These are phyloP conservation scores for Wasmannia auropunctata DNA, from an alignment of 1,140 invertebrate genomes.

Conservation along the genomic window DNA sequence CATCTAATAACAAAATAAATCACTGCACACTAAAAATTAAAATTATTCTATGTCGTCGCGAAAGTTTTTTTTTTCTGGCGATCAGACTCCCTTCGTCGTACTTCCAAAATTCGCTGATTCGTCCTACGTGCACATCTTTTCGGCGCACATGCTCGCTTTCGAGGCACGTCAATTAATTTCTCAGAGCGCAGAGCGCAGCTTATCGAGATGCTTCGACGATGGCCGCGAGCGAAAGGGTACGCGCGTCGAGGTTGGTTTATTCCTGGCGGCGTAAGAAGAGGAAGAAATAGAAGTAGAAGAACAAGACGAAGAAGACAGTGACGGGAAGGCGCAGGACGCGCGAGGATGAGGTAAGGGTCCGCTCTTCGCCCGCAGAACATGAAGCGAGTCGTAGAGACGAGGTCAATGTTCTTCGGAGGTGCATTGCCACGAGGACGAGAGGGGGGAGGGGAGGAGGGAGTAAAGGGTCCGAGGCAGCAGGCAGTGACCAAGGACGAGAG, in stretches of 20 bases:
- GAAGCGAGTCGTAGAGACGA: constrained; percentile 64
- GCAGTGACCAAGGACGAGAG: constrained; percentile 51
- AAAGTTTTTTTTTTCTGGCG: background rate
- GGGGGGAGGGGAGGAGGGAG: constrained; percentile 60
- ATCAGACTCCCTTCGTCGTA: background rate
- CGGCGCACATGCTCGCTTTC: constrained; percentile 61
- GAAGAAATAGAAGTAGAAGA: constrained; percentile 72
- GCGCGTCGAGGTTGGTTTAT: constrained; percentile 74
- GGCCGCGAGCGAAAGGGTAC: constrained; percentile 75
- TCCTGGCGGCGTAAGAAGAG: constrained; percentile 71
- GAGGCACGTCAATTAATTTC: constrained; percentile 81
- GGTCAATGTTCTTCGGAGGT: constrained; percentile 81
- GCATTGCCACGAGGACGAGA: constrained; percentile 79
- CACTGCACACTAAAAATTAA: background rate
- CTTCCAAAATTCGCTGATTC: constrained; percentile 24
- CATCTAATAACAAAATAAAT: background rate
- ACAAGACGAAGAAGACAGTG: constrained; percentile 66
- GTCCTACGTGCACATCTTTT: constrained; percentile 41
- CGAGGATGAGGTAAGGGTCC: constrained; percentile 42
- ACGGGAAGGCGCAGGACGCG: constrained; percentile 53
- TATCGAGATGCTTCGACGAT: constrained; percentile 80
- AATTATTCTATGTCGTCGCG: background rate
- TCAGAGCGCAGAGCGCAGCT: constrained; percentile 73
- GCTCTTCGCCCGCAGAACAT: constrained; percentile 61
- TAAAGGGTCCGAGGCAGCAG: constrained; percentile 40